Conservation (phyloP, 2,797 vertebrate species). For the Peromyscus aztecus region DNA sequence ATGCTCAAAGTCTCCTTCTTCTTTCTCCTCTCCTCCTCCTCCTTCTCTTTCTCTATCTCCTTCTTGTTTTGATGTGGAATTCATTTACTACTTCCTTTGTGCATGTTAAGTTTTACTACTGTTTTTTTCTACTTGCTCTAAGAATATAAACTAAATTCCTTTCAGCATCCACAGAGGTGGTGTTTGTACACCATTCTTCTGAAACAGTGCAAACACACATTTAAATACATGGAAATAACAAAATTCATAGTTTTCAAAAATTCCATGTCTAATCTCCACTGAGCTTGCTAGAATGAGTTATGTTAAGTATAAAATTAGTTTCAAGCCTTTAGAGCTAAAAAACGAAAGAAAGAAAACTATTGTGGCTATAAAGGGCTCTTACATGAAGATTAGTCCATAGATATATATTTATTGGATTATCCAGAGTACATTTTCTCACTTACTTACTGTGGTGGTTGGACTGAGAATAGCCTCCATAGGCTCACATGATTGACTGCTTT, state of each 20-base stretch:
- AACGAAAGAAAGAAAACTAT: background rate
- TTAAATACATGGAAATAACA: conserved; percentile 32
- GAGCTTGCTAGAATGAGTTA: background rate
- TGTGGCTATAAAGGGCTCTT: background rate
- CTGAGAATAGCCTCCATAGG: background rate
- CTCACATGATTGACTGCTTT: background rate
- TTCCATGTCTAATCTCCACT: background rate
- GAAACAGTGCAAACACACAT: background rate
- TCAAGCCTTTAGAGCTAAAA: background rate
- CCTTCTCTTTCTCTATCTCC: rapidly evolving
- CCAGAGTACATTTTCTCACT: background rate
- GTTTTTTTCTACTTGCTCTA: background rate
- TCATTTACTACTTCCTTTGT: conserved; percentile 17
- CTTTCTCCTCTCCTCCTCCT: rapidly evolving
- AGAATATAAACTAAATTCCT: background rate
- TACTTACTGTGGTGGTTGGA: background rate
- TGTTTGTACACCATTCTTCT: background rate
- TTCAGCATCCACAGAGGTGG: background rate
- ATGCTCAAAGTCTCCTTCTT: background rate
- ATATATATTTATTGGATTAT: background rate
- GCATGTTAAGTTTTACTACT: background rate
- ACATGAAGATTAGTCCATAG: background rate
- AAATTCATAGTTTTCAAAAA: background rate
- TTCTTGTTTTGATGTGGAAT: background rate
- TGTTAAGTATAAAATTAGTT: conserved; percentile 1